phyloP scores from a whole-genome alignment of 2,797 vertebrate genomes.

The Melanotaenia trifasciata region DNA sequence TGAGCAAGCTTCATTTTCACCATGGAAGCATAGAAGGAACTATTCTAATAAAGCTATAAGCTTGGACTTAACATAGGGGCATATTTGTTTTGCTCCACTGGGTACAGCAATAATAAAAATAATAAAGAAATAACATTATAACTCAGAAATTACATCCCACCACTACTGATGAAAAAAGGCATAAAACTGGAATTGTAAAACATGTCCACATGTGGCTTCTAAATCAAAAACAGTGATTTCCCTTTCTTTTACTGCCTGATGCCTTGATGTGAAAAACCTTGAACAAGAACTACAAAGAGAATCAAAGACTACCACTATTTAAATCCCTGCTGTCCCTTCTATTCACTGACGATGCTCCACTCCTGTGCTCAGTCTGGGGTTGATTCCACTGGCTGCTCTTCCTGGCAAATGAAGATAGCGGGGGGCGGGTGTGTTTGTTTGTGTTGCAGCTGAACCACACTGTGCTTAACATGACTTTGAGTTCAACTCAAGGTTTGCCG shows the following conservation, averaged over 20 bases:
- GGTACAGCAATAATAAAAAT: not conserved
- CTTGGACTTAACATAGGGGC: constrained; percentile 8
- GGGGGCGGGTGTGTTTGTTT: constrained; percentile 47
- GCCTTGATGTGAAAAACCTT: constrained; percentile 50
- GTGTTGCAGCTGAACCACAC: constrained; percentile 51
- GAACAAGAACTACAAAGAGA: constrained; percentile 59
- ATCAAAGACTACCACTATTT: constrained; percentile 55
- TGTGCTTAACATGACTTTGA: constrained; percentile 69
- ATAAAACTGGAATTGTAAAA: constrained; percentile 14
- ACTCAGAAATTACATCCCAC: not conserved
- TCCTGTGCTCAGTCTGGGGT: constrained; percentile 62
- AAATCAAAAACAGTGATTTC: constrained; percentile 37
- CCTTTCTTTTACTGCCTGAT: constrained; percentile 7
- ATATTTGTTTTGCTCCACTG: constrained; percentile 5
- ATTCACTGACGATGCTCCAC: constrained; percentile 38
- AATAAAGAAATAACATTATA: not conserved
- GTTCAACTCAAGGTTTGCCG: constrained; percentile 50
- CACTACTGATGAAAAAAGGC: not conserved
- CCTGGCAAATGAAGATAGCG: constrained; percentile 73
- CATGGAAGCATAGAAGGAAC: constrained; percentile 29
- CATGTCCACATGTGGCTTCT: constrained; percentile 6
- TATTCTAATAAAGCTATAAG: constrained; percentile 14
- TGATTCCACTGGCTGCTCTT: constrained; percentile 71
- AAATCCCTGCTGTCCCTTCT: constrained; percentile 61
- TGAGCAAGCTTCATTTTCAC: constrained; percentile 48